Percentiles rank a stretch among this genome's conserved stretches.
Evolutionary conservation across 2,888 invertebrate species (phyloP).

Genomic region (Sympetrum striolatum): DNA sequence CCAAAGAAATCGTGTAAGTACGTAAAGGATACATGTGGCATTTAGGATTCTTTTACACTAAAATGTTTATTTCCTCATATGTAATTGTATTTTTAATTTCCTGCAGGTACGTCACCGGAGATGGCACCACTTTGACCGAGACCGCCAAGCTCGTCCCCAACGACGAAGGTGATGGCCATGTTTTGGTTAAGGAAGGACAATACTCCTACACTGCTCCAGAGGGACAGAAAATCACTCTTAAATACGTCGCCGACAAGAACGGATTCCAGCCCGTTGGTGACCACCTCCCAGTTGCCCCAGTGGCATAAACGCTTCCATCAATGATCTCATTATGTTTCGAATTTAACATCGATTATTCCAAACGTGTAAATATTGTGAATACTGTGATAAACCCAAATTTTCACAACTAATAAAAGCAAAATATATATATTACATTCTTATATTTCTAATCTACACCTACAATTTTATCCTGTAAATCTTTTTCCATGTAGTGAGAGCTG

Average conservation of each 20-base stretch:
- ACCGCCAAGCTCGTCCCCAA: constrained; percentile 50
- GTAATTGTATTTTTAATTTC: background rate
- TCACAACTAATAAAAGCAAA: too few species aligned
- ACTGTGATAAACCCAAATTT: too few species aligned
- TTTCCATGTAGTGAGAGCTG: too few species aligned
- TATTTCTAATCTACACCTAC: too few species aligned
- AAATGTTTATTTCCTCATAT: too few species aligned
- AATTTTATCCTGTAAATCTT: too few species aligned
- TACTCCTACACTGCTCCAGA: constrained; percentile 51
- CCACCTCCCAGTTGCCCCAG: constrained; percentile 48
- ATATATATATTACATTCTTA: too few species aligned
- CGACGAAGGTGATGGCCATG: constrained; percentile 48
- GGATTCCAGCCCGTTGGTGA: constrained; percentile 49
- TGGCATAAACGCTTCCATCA: background rate
- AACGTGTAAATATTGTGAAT: too few species aligned
- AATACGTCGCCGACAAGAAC: constrained; percentile 50
- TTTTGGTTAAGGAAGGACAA: constrained; percentile 51
- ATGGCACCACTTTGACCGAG: constrained; percentile 50
- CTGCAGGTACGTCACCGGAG: constrained; percentile 49
- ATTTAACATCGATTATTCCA: too few species aligned
- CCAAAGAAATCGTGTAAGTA: too few species aligned
- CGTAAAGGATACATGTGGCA: background rate
- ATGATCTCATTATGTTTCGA: too few species aligned
- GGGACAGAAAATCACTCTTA: constrained; percentile 49
- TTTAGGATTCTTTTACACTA: too few species aligned